Evolutionary conservation across 2,797 vertebrate species (phyloP).

Genomic region (Periparus ater): DNA sequence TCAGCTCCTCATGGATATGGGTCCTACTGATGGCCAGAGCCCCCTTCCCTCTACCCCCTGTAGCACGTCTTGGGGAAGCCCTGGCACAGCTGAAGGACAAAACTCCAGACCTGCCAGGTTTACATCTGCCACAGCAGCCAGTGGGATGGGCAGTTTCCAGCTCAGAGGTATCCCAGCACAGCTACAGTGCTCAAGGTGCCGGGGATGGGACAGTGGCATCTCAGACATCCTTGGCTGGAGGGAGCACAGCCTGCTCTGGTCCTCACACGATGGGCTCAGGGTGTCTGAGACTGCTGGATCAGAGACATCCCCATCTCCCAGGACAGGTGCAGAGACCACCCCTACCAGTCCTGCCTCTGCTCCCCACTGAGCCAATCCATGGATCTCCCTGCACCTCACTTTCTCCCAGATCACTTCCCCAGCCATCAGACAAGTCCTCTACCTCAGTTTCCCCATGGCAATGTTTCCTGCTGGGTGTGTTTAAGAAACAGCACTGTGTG

Average conservation of each 20-base stretch:
- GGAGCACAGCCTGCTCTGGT: accelerated
- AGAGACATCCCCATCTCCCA: accelerated
- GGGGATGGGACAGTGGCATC: neutral
- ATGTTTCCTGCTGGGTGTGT: neutral
- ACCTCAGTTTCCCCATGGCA: neutral
- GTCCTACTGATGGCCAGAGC: neutral
- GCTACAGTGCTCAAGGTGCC: accelerated
- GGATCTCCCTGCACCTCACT: neutral
- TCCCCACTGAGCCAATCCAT: accelerated
- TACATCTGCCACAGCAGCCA: accelerated
- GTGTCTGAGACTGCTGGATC: neutral
- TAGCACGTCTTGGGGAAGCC: neutral
- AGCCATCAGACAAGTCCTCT: accelerated
- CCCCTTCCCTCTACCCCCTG: neutral
- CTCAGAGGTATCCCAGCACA: neutral
- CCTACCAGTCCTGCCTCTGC: neutral
- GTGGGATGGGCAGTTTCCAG: accelerated
- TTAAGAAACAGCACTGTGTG: neutral
- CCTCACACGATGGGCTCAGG: accelerated
- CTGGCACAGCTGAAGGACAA: neutral
- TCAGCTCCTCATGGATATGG: neutral
- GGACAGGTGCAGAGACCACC: neutral
- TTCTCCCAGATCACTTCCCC: neutral
- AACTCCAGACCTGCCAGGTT: neutral
- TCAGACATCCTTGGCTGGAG: neutral